Conservation (phyloP, 2,888 invertebrate genomes). For the Pandemis cinnamomeana region DNA sequence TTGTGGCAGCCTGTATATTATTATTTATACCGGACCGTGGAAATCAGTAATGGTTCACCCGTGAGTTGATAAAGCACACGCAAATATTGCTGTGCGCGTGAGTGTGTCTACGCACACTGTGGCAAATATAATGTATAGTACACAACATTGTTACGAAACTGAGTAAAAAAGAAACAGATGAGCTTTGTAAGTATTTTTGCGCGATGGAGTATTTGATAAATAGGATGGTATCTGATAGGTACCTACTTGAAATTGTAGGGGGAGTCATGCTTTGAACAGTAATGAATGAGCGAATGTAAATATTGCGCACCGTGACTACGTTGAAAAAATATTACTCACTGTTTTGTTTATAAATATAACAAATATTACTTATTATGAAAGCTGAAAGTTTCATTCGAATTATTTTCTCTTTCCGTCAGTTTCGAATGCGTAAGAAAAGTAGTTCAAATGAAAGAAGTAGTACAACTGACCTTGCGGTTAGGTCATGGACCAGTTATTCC, state of each 20-base stretch:
- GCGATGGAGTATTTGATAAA: not conserved
- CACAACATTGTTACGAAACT: not conserved
- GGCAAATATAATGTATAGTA: not conserved
- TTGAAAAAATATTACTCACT: conserved; percentile 8
- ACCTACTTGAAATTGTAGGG: not conserved
- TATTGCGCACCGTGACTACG: not conserved
- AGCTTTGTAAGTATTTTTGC: not conserved
- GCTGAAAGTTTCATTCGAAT: not conserved
- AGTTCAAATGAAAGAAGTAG: not conserved
- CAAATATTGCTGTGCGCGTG: conserved; percentile 17
- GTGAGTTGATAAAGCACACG: conserved; percentile 21
- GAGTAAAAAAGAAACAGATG: conserved; percentile 20
- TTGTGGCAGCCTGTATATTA: not conserved
- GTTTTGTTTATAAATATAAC: conserved; percentile 8
- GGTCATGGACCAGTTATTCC: not conserved
- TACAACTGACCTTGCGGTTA: not conserved
- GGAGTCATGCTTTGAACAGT: conserved; percentile 21
- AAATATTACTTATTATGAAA: not conserved
- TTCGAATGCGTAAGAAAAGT: not conserved
- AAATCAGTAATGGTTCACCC: conserved; percentile 22
- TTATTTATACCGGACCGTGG: not conserved
- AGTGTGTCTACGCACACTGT: conserved; percentile 12
- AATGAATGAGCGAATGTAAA: conserved; percentile 13
- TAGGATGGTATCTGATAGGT: not conserved
- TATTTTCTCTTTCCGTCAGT: not conserved